Evolutionary conservation across 1,140 invertebrate genomes (phyloP).

Genomic region (Aphelinus certus): DNA sequence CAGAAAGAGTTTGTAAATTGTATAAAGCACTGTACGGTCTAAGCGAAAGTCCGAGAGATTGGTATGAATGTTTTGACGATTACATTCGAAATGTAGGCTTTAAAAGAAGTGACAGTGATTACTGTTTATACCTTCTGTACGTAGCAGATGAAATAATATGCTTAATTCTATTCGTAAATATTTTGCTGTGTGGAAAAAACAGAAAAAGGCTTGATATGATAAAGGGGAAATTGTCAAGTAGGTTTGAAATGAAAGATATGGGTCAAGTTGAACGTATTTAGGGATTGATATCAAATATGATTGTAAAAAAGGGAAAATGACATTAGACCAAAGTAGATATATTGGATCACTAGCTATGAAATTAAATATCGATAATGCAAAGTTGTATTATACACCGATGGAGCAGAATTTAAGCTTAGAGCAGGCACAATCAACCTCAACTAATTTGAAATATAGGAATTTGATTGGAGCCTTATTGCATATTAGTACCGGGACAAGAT

Average conservation of each 20-base stretch:
- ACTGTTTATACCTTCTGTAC: conserved; percentile 41
- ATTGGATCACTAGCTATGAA: conserved; percentile 14
- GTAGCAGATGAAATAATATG: neutral
- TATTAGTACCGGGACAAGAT: conserved; percentile 43
- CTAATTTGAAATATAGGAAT: conserved; percentile 26
- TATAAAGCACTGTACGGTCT: conserved; percentile 22
- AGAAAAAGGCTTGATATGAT: neutral
- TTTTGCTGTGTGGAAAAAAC: neutral
- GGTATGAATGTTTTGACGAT: conserved; percentile 37
- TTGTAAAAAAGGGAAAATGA: neutral
- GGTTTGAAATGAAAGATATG: neutral
- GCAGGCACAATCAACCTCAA: neutral
- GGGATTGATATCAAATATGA: neutral
- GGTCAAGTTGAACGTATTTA: neutral
- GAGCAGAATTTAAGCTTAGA: conserved; percentile 26
- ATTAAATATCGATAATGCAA: conserved; percentile 38
- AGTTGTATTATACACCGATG: conserved; percentile 28
- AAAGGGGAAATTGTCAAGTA: neutral
- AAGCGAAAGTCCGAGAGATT: conserved; percentile 24
- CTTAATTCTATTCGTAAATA: too few relatives aligned
- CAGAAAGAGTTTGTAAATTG: conserved; percentile 24
- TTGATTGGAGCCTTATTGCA: conserved; percentile 49
- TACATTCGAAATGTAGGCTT: conserved; percentile 43
- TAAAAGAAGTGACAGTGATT: conserved; percentile 47
- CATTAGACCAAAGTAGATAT: conserved; percentile 45